Base-by-base conservation (phyloP, 2,113 vertebrate genomes). In the Corythornis vintsioides region DNA sequence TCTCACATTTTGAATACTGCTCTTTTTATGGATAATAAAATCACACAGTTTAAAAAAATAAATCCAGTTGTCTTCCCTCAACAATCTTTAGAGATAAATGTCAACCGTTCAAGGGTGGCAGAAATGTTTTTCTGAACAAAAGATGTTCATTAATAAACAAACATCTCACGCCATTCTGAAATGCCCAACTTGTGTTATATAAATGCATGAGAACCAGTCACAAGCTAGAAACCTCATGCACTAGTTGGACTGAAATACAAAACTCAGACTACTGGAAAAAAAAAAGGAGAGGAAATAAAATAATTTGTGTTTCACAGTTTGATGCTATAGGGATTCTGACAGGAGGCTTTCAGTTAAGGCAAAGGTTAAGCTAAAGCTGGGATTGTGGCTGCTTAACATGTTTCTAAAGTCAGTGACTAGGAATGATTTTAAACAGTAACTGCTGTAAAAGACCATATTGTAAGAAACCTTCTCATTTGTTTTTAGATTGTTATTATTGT, bases 351-450 rank as follows among this genome's bases (percentile, higher is more conserved):
- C 72, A 53, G 29, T 57, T 83, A 85, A 85, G 71, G 67, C 79
- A 76, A 79, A 89, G 75, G 53, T 93, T 94, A 90, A 92, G 43
- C 83, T 73, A 43, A 78, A 87, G 21, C 42, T 84, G 75, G 18
- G 35, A 48, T 76, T 70, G 70, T 85, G 74, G 71, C 55, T 31
- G 7, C 15, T 84, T 76, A 85, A 83, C 19, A 10, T 72, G 10
- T 88, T 93, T 88, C 64, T 59, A 53, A 16, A 64, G 21, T 63
- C 29, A 66, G 60, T 88, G 35, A 3, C 53, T 75, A 70, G 53
- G 31, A 91, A 43, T 43, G n/a, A 71, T 56, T 82, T 76, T 78
- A 50, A 71, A 59, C 12, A 60, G 18, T 25, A 57, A 33, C 24
- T 70, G 25, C 31, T 64, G 3, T 79, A 47, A 75, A 85, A 31